A percentile compares a stretch with the other conserved stretches of the same genome.
phyloP scores from a whole-genome alignment of 92 coral and sea anemone species.

The Meandrina meandrites region DNA sequence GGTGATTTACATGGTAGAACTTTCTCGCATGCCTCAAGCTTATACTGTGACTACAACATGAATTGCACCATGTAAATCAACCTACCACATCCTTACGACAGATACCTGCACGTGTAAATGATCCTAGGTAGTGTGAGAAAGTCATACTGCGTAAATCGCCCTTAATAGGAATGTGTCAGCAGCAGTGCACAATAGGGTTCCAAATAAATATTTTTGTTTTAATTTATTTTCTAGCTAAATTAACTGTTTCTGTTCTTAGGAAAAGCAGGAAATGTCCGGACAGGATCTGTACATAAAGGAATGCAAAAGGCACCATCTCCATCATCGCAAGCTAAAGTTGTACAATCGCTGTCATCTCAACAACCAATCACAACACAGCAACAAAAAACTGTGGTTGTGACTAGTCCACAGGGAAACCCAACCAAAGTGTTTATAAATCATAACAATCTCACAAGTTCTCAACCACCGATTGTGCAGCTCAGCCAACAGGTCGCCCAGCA shows the following conservation, averaged over 20 bases:
- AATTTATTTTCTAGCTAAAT: no score
- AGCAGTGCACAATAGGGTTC: no score
- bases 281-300: conserved; percentile 74
- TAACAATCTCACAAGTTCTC: conserved; percentile 64
- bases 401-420: conserved; percentile 80
- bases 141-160: no score
- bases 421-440: conserved; percentile 80
- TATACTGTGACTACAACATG: no score
- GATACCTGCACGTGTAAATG: no score
- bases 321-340: conserved; percentile 74
- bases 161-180: no score
- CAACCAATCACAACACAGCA: conserved; percentile 70
- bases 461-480: conserved; percentile 84
- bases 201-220: no score
- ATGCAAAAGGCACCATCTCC: conserved; percentile 61
- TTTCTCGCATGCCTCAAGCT: no score
- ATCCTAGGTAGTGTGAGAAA: no score
- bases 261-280: conserved; percentile 67
- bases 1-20: no score
- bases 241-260: conserved; percentile 47
- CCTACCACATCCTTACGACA: no score
- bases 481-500: conserved; percentile 91
- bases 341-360: conserved; percentile 85
- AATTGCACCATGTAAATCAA: no score
- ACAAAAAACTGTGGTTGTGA: conserved; percentile 72